Evolutionary conservation across 2,888 invertebrate genomes (phyloP), one percentile per base, ranked within the genome.

Genomic region (Entomobrya proxima): DNA sequence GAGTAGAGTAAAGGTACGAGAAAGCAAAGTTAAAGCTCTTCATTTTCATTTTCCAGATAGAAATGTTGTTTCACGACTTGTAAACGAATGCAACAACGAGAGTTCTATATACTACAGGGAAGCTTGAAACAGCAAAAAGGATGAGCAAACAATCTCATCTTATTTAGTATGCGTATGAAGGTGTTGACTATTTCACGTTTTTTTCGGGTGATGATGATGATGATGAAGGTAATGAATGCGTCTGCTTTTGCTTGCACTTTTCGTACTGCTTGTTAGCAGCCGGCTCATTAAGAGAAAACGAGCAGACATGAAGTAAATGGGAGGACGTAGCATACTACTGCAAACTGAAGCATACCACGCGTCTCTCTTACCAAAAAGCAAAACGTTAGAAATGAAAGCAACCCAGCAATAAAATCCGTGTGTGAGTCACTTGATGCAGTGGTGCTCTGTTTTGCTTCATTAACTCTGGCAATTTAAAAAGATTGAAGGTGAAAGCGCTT

Each of bases 111-210:
- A 55, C 27, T 27, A 27, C 55, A 55, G n/a, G 21, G 55, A 15
- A 55, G 55, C 47, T 18, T n/a, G 47, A 7, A 7, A 47, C 15
- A 47, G 47, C 18, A 37, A 24, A 67, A 32, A 37, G 40, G 67
- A 67, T 37, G 67, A 37, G 67, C 67, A 67, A 67, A 69, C 37
- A 69, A 69, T 21, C 18, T 3, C 69, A 50, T 37, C 44, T 72
- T 47, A 27, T 72, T 72, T 72, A 72, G 72, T 72, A 72, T 72
- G 72, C 72, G n/a, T 47, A 27, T 30, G 18, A 32, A 72, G 72
- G 72, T 72, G 72, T 72, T 72, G 72, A 72, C 72, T 47, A 72
- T 72, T 72, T 50, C 72, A 72, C 72, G 44, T 50, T 50, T 72
- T 72, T 40, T n/a, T n/a, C n/a, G n/a, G n/a, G n/a, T 50, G 18